Evolutionary conservation across 92 coral and sea anemone genomes (phyloP), one percentile per base, ranked within the genome.

Genomic region (Phenganax marumi): DNA sequence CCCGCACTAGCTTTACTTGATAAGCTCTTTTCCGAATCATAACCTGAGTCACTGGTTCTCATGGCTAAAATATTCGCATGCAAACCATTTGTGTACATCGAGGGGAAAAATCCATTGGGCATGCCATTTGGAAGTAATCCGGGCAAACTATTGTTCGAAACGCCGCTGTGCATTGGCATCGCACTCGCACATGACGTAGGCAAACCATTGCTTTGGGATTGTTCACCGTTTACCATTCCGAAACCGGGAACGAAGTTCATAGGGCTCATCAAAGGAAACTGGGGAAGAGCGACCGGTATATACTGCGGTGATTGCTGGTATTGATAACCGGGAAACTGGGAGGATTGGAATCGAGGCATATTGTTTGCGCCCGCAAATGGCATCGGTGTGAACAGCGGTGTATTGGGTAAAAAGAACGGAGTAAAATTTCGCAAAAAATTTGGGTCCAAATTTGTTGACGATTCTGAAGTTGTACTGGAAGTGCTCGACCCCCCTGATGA

Each of bases 291-390:
- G 39, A 94, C 90, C 7, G 98, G 98, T 14, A 94, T 87, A 73
- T 92, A 94, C 55, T 91, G 98, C 1, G 93, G 92, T 9, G 97
- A 91, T 3, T 97, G 97, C 43, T 86, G 93, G 8, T 92, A 79
- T 18, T 93, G 91, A 71, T 94, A 94, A 14, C 94, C 83, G n/a
- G 98, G 98, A 23, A 89, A 75, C 4, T 90, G 86, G 26, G 91
- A 83, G 11, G 89, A 88, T 58, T 85, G 75, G 79, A 84, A 86
- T 0, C 90, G 91, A 43, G 81, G 70, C 68, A 77, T 56, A 12
- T 54, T 54, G 23, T 55, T 75, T 52, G 54, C 70, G 23, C 70
- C 70, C 21, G 70, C 23, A 14, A 77, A 77, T 25, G 81, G 81
- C 17, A 77, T 48, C 12, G 81, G 25, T 12, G 81, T 46, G 81